Evolutionary conservation across 2,113 vertebrate species (phyloP), one percentile per base, ranked within the genome.

Genomic region (Euleptes europaea): DNA sequence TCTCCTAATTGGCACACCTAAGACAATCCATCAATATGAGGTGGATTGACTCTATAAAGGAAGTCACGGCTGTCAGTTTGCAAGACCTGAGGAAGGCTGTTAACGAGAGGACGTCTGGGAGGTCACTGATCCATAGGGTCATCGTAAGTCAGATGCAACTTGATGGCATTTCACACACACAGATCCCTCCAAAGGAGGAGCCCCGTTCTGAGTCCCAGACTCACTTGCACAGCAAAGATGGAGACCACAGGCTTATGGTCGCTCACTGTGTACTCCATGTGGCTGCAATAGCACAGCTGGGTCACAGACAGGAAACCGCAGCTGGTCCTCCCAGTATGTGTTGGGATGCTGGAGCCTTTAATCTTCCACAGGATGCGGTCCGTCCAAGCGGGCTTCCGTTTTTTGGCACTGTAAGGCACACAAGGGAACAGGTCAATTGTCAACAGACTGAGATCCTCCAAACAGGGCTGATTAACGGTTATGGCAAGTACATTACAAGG

Each of bases 351-450:
- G 0, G 97, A 97, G 40, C 96, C 86, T 78, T 98, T 98, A 72
- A 98, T 97, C 92, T 97, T 98, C 99, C 99, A 99, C 60, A 99
- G 96, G 91, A 99, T 98, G 2, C 99, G 97, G 89, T 99, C 99
- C 0, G 99, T 99, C 99, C 99, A 99, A 35, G 99, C 99, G 13
- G 99, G 99, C 92, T 99, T 99, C 84, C 99, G 95, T 89, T 99
- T 99, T 94, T 99, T 99, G 54, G 97, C 95, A 66, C 99, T 99
- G 90, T 85, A 17, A 79, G 80, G 86, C 74, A 92, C 81, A 86
- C 84, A 89, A 49, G 51, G 23, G 83, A 84, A 83, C 88, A 87
- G 83, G 78, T 89, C 51, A 75, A 80, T 75, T 80, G 70, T 88
- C 84, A 83, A n/a, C 79, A 13, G 71, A 8, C 23, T 44, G 40